A percentile compares a stretch with the other conserved stretches of the same genome.
Conservation (phyloP, 2,797 vertebrate species). For the Oryzias sinensis region DNA sequence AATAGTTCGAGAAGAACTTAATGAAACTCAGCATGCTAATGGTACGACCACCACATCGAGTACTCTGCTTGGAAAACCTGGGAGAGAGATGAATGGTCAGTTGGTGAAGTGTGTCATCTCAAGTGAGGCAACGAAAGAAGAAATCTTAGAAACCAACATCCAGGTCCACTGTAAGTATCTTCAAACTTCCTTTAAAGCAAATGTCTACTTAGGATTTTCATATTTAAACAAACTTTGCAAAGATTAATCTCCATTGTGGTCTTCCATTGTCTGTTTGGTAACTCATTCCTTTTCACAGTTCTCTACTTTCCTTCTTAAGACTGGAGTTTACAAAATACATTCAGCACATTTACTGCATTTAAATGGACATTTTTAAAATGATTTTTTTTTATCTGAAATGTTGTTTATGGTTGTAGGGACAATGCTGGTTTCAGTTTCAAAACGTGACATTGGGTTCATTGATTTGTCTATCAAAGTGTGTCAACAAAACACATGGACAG, state of each 20-base stretch:
- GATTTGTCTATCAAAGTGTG: too few species aligned
- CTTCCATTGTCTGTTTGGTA: too few species aligned
- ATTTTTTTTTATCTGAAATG: too few species aligned
- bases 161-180: slow-evolving; percentile 62
- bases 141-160: slow-evolving; percentile 21
- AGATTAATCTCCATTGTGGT: background rate
- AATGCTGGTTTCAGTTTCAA: too few species aligned
- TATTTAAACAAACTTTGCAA: background rate
- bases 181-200: background rate
- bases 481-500: too few species aligned
- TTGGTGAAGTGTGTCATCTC: slow-evolving; percentile 50
- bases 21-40: slow-evolving; percentile 12
- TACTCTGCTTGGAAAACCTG: slow-evolving; percentile 44
- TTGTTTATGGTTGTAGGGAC: too few species aligned
- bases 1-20: background rate
- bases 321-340: too few species aligned
- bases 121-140: background rate
- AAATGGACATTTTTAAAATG: too few species aligned
- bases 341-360: too few species aligned
- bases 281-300: too few species aligned
- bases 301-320: too few species aligned
- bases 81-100: slow-evolving; percentile 27
- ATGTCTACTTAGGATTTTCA: background rate
- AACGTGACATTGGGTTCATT: too few species aligned
- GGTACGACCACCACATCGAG: slow-evolving; percentile 45